Base-by-base conservation (phyloP, 2,888 invertebrate genomes). In the Magallana nippona region DNA sequence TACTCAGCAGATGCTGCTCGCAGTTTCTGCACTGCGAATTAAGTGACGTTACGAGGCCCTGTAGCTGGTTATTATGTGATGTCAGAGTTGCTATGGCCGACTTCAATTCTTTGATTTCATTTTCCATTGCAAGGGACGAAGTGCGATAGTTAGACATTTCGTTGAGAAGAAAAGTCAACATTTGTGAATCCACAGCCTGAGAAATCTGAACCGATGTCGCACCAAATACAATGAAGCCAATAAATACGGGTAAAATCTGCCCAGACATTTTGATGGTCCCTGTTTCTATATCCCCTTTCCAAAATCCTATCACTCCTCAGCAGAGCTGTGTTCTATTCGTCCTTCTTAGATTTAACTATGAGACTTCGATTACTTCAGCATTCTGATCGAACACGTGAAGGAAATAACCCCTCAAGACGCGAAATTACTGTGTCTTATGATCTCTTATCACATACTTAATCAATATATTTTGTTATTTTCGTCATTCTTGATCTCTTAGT, bases 111-210 rank as follows among this genome's bases (percentile, higher is more conserved):
- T 71, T 71, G 22, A 71, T 71, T 71, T 71, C 71, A 19, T 22
- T 22, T 32, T 71, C 27, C 71, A 71, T 71, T 13, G 22, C 71
- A 10, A 22, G 27, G 27, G 71, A 27, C 71, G 32, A 27, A 11
- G 71, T 71, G 22, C 71, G 22, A 15, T 32, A 71, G 22, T 13
- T 71, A 13, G 71, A 71, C 71, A 71, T 71, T 17, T 71, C 71
- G 15, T 27, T 71, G 13, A 71, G 71, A 71, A 71, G 71, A 27
- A 71, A 71, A 71, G 22, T 71, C 1, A 71, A 27, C 71, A 71
- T 32, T 32, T 71, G 71, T 2, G 71, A 71, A 22, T 71, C 71
- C 15, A 71, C 71, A 27, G 71, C 71, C 32, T 71, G 11, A 27
- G 71, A 71, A 13, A 13, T 27, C 27, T 32, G 19, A 15, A 71